Evolutionary conservation across 2,888 invertebrate genomes (phyloP).

Genomic region (Argyresthia goedartella): DNA sequence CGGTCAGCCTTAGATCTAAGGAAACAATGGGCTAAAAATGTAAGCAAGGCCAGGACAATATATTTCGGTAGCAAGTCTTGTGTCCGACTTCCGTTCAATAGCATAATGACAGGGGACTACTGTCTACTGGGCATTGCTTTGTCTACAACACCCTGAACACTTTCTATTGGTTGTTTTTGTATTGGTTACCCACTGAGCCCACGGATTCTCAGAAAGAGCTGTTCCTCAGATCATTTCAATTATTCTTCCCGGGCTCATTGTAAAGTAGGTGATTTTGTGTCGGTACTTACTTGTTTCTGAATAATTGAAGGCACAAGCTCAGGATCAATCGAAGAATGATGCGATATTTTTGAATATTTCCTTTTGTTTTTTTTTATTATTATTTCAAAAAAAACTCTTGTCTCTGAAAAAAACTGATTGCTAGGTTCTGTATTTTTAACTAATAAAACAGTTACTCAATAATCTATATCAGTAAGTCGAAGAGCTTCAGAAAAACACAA

Average conservation of each 20-base stretch:
- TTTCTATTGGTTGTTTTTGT: constrained; percentile 23
- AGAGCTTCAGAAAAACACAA: no score
- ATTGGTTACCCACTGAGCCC: constrained; percentile 41
- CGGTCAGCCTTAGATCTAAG: neutral
- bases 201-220: constrained; percentile 7
- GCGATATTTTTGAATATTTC: constrained; percentile 4
- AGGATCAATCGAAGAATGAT: neutral
- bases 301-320: neutral
- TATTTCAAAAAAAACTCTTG: no score
- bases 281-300: neutral
- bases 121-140: constrained; percentile 39
- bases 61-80: constrained; percentile 28
- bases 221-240: neutral
- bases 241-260: neutral
- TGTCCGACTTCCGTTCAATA: constrained; percentile 43
- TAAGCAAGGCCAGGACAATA: constrained; percentile 39
- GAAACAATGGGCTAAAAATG: constrained; percentile 27
- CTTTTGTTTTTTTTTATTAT: no score
- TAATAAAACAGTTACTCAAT: no score
- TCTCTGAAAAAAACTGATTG: no score
- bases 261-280: neutral
- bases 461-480: no score
- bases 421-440: no score
- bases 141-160: constrained; percentile 33
- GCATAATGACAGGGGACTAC: constrained; percentile 47